These are phyloP conservation scores for Cheilosia scutellata DNA, from an alignment of 2,888 invertebrate genomes.

Conservation along the genomic window DNA sequence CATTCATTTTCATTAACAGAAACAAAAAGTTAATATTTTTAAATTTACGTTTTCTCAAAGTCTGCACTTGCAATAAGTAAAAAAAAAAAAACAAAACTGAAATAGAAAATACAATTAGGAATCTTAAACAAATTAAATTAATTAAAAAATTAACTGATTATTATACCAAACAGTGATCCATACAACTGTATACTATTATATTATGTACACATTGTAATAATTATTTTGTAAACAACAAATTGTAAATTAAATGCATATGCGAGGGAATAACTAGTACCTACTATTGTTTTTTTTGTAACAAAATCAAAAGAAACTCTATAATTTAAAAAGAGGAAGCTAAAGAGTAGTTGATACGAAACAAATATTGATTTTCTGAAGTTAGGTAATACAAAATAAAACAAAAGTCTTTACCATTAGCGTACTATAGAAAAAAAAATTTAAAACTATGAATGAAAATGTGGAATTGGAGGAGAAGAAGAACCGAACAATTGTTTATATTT, in stretches of 20 bases:
- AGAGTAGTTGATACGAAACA: background rate
- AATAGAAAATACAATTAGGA: slow-evolving; percentile 41
- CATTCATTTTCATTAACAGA: slow-evolving; percentile 55
- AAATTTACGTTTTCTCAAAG: slow-evolving; percentile 41
- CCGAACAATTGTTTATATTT: slow-evolving; percentile 76
- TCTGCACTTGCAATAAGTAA: slow-evolving; percentile 58
- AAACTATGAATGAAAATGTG: slow-evolving; percentile 56
- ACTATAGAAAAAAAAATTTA: slow-evolving; percentile 32
- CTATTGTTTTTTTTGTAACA: slow-evolving; percentile 31
- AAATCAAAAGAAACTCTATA: slow-evolving; percentile 34
- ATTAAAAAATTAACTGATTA: slow-evolving; percentile 54
- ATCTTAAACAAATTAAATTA: slow-evolving; percentile 38
- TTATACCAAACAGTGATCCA: slow-evolving; percentile 73
- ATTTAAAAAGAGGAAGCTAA: slow-evolving; percentile 29
- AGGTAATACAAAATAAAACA: slow-evolving; percentile 6
- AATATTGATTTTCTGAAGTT: slow-evolving; percentile 26
- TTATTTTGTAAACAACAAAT: slow-evolving; percentile 64
- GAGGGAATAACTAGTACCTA: slow-evolving; percentile 58
- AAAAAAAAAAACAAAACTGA: slow-evolving; percentile 33
- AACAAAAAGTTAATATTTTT: slow-evolving; percentile 19
- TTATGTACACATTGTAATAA: slow-evolving; percentile 71
- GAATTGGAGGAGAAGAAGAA: slow-evolving; percentile 51
- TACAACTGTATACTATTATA: slow-evolving; percentile 73
- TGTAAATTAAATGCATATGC: slow-evolving; percentile 62
- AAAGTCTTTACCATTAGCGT: slow-evolving; percentile 68